phyloP scores from a whole-genome alignment of 2,113 vertebrate genomes.

The Phalacrocorax aristotelis region DNA sequence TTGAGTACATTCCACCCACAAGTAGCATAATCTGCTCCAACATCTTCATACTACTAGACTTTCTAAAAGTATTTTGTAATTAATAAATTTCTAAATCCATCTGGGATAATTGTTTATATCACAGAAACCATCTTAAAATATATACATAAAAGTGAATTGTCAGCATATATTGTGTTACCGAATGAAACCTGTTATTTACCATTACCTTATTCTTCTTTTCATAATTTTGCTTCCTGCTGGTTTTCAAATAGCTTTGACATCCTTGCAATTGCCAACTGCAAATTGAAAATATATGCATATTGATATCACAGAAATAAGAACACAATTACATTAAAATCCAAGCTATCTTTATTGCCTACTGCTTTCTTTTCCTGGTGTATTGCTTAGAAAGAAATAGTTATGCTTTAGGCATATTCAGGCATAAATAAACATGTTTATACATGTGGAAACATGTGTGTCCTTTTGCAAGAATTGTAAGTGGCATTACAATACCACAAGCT shows the following conservation, averaged over 20 bases:
- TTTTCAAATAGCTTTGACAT: slow-evolving; percentile 22
- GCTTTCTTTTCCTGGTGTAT: background rate
- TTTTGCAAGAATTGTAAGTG: background rate
- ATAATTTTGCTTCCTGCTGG: slow-evolving; percentile 1
- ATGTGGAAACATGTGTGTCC: background rate
- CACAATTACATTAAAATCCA: background rate
- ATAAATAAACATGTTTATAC: background rate
- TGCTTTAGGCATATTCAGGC: background rate
- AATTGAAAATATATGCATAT: slow-evolving; percentile 25
- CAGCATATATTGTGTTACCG: background rate
- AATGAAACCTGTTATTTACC: background rate
- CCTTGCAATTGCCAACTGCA: background rate
- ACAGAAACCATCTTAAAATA: background rate
- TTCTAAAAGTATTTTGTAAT: background rate
- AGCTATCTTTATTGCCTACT: background rate
- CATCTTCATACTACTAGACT: background rate
- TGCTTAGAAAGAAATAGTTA: background rate
- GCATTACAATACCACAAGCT: background rate
- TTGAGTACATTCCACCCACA: background rate
- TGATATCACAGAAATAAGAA: background rate
- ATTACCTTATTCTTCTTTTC: background rate
- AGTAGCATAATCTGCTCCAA: background rate
- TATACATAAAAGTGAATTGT: background rate
- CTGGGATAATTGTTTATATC: background rate
- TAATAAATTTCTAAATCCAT: background rate